phyloP scores from a whole-genome alignment of 37 sponge, comb jelly and placozoan species.

The Haliclona indistincta region DNA sequence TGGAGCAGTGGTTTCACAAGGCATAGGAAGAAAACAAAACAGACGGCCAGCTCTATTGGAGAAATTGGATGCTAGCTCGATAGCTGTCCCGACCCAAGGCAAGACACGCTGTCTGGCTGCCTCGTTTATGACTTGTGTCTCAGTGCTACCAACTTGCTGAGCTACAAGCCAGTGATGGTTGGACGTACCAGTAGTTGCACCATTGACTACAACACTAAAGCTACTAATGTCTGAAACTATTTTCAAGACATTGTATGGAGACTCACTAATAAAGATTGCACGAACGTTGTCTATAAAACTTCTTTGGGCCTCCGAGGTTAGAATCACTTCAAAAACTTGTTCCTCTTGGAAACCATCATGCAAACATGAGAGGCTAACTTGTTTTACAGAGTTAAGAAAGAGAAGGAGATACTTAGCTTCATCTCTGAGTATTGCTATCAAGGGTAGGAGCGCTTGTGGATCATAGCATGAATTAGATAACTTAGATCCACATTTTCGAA shows the following conservation, averaged over 20 bases:
- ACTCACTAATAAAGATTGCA: too few species aligned
- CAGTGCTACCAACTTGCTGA: constrained; percentile 20
- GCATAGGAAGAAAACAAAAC: too few species aligned
- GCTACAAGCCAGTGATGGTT: constrained; percentile 21
- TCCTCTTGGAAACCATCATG: too few species aligned
- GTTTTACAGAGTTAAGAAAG: constrained; percentile 45
- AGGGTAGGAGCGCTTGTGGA: constrained; percentile 8
- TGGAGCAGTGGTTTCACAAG: too few species aligned
- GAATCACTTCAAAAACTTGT: too few species aligned
- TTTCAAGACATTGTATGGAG: too few species aligned
- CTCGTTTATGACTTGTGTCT: too few species aligned
- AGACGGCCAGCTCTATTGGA: constrained; percentile 61
- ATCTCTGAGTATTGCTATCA: constrained; percentile 22
- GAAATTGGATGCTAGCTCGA: constrained; percentile 26
- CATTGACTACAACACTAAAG: constrained; percentile 4
- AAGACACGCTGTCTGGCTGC: constrained; percentile 47
- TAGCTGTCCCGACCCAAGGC: constrained; percentile 61
- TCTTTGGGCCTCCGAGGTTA: too few species aligned
- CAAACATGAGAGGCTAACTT: too few species aligned
- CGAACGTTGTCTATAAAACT: too few species aligned
- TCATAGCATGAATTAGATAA: constrained; percentile 30
- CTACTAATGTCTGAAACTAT: too few species aligned
- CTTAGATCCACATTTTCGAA: constrained; percentile 40
- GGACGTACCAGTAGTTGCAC: too few species aligned
- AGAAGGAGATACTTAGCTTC: constrained; percentile 49